Evolutionary conservation across 2,113 vertebrate genomes (phyloP).

Genomic region (Corythaixoides concolor): DNA sequence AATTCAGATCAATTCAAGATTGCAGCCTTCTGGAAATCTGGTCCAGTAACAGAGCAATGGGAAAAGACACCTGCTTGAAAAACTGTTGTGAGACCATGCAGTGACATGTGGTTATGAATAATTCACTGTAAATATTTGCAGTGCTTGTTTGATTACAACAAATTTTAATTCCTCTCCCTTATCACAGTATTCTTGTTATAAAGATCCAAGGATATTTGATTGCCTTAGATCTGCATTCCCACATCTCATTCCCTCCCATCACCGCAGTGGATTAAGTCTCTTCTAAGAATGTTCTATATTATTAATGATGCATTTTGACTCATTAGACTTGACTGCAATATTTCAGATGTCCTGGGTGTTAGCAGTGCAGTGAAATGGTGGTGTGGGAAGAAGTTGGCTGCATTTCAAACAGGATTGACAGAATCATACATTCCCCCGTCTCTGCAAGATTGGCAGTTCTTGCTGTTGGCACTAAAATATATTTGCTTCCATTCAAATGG

Average conservation of each 20-base stretch:
- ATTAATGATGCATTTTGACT: background rate
- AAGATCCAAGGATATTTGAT: background rate
- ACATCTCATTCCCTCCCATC: background rate
- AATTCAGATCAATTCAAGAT: background rate
- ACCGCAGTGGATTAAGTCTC: background rate
- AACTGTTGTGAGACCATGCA: background rate
- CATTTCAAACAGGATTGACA: background rate
- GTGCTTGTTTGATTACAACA: background rate
- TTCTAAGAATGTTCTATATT: background rate
- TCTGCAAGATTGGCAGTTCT: background rate
- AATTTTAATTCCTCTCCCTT: background rate
- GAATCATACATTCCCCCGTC: accelerated
- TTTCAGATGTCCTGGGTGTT: background rate
- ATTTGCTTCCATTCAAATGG: background rate
- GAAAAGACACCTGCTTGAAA: background rate
- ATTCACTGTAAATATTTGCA: background rate
- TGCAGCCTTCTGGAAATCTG: background rate
- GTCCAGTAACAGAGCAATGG: background rate
- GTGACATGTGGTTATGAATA: background rate
- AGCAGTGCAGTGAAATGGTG: background rate
- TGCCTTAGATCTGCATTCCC: background rate
- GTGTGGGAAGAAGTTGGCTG: background rate
- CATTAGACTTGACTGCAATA: background rate
- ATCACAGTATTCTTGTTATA: background rate
- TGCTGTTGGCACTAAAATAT: background rate